Conservation (phyloP, 2,113 vertebrate genomes). For the Microcebus ravelobensis region DNA sequence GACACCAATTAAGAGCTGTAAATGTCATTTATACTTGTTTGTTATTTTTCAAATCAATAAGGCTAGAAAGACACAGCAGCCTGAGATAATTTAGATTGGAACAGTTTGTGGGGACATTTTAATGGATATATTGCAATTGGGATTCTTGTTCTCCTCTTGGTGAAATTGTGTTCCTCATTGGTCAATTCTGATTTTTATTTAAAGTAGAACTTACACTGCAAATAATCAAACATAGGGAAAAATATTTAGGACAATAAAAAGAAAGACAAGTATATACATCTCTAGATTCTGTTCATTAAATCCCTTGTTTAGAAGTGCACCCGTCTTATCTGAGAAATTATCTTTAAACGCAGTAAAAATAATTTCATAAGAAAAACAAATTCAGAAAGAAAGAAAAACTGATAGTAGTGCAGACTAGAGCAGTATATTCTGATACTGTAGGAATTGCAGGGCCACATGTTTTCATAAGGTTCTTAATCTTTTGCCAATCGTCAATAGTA, state of each 20-base stretch:
- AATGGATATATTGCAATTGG: slow-evolving; percentile 73
- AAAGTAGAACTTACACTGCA: not conserved
- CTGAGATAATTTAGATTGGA: slow-evolving; percentile 78
- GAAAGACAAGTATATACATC: not conserved
- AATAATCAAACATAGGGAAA: slow-evolving; percentile 46
- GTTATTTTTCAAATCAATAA: slow-evolving; percentile 88
- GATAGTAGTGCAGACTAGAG: not conserved
- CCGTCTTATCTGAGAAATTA: not conserved
- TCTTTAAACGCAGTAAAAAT: not conserved
- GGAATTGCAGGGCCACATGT: not conserved
- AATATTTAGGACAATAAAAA: slow-evolving; percentile 32
- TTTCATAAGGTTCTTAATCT: not conserved
- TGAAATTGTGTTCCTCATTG: slow-evolving; percentile 54
- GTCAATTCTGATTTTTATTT: slow-evolving; percentile 66
- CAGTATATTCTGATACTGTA: not conserved
- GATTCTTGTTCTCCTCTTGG: slow-evolving; percentile 63
- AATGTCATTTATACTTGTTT: slow-evolving; percentile 88
- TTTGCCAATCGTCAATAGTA: not conserved
- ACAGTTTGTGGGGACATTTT: slow-evolving; percentile 70
- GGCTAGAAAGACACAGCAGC: slow-evolving; percentile 72
- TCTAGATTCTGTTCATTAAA: slow-evolving; percentile 33
- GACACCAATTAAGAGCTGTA: slow-evolving; percentile 87
- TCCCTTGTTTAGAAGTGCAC: not conserved
- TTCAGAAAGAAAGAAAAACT: not conserved
- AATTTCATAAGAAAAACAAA: slow-evolving; percentile 13